Evolutionary conservation across 2,888 invertebrate genomes (phyloP).

Genomic region (Eupsilia transversa): DNA sequence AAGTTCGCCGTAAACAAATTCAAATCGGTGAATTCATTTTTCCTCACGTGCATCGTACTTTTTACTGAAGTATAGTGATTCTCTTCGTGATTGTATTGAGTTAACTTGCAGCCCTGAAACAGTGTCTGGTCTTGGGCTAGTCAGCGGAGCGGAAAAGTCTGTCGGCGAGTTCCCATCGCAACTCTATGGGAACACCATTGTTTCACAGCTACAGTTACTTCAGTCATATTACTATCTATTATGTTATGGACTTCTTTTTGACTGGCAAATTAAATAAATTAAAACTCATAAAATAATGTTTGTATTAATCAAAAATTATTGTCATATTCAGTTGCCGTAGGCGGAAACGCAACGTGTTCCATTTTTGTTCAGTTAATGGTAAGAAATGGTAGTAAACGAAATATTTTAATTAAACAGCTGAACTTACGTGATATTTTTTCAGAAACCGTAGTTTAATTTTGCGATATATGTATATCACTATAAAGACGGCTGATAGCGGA

Average conservation of each 20-base stretch:
- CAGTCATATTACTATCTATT: slow-evolving; percentile 30
- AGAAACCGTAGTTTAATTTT: neutral
- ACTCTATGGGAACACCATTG: slow-evolving; percentile 63
- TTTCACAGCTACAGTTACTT: slow-evolving; percentile 53
- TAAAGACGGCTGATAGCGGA: too few relatives aligned
- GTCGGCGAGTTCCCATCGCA: slow-evolving; percentile 57
- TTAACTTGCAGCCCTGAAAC: slow-evolving; percentile 53
- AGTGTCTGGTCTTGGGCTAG: slow-evolving; percentile 37
- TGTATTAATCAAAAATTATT: neutral
- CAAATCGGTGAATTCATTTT: too few relatives aligned
- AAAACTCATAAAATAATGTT: neutral
- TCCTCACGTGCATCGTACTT: neutral
- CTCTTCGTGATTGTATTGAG: neutral
- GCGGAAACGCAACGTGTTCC: neutral
- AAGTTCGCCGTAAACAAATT: too few relatives aligned
- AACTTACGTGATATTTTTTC: neutral
- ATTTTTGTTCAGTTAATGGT: neutral
- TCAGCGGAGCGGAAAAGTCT: slow-evolving; percentile 61
- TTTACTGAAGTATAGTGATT: neutral
- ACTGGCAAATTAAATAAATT: slow-evolving; percentile 24
- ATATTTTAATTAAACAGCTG: neutral
- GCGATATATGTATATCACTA: neutral
- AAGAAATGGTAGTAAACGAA: neutral
- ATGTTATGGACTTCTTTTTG: slow-evolving; percentile 15
- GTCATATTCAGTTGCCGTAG: neutral